A percentile compares a stretch with the other conserved stretches of the same genome.
These are phyloP conservation scores for Tipula lateralis DNA, from an alignment of 2,888 invertebrate genomes.

Conservation along the genomic window DNA sequence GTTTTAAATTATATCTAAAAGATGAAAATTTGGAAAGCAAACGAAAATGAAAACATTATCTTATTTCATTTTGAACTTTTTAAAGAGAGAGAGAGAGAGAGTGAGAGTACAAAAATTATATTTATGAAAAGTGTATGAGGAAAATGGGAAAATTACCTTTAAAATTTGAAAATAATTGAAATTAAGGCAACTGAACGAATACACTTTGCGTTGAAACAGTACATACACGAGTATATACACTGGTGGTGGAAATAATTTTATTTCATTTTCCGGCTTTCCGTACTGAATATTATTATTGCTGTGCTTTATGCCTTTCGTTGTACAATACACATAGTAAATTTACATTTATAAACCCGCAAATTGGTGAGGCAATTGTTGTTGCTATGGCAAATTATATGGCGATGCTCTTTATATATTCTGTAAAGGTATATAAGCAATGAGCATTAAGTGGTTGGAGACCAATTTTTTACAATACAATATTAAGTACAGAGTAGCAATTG, in stretches of 20 bases:
- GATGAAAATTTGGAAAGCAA: background rate
- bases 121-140: background rate
- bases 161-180: constrained; percentile 24
- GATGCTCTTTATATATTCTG: too few species aligned
- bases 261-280: background rate
- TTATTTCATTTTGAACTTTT: constrained; percentile 3
- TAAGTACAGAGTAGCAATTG: too few species aligned
- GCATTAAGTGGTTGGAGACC: too few species aligned
- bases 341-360: background rate
- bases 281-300: background rate
- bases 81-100: background rate
- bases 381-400: too few species aligned
- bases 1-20: background rate
- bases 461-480: too few species aligned
- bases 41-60: background rate
- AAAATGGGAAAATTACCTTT: background rate
- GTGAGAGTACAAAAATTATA: background rate
- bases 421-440: too few species aligned
- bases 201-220: background rate
- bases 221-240: background rate
- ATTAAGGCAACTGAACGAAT: background rate
- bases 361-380: too few species aligned
- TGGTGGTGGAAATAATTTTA: background rate
- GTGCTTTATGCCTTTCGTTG: background rate
- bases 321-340: background rate